Evolutionary conservation across 2,113 vertebrate species (phyloP).

Genomic region (Megatriorchis doriae): DNA sequence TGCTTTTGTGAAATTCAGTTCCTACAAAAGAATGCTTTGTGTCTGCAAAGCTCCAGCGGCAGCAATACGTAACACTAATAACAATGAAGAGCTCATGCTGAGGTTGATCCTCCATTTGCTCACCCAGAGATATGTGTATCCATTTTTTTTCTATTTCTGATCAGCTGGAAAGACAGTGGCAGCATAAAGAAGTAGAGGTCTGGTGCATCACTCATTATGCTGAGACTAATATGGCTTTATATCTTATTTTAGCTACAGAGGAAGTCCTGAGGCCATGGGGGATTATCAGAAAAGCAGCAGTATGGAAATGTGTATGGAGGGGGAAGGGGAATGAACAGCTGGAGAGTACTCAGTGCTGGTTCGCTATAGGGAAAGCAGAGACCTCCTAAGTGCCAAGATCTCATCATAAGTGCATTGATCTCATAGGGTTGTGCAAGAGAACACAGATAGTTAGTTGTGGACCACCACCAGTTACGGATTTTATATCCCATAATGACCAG

Average conservation of each 20-base stretch:
- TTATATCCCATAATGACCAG: neutral
- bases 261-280: neutral
- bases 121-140: neutral
- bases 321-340: neutral
- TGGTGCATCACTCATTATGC: neutral
- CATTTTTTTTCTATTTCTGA: neutral
- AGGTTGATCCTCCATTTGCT: neutral
- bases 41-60: neutral
- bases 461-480: neutral
- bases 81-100: neutral
- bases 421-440: neutral
- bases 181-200: neutral
- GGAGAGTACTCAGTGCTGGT: neutral
- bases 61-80: neutral
- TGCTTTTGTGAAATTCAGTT: neutral
- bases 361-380: neutral
- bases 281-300: conserved; percentile 9
- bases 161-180: neutral
- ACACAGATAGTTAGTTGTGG: fast-evolving
- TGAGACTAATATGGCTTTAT: neutral
- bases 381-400: neutral
- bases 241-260: conserved; percentile 24
- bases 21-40: conserved; percentile 7
- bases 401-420: neutral
- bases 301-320: neutral